phyloP scores from a whole-genome alignment of 2,888 invertebrate species.

The Parascotia fuliginaria region DNA sequence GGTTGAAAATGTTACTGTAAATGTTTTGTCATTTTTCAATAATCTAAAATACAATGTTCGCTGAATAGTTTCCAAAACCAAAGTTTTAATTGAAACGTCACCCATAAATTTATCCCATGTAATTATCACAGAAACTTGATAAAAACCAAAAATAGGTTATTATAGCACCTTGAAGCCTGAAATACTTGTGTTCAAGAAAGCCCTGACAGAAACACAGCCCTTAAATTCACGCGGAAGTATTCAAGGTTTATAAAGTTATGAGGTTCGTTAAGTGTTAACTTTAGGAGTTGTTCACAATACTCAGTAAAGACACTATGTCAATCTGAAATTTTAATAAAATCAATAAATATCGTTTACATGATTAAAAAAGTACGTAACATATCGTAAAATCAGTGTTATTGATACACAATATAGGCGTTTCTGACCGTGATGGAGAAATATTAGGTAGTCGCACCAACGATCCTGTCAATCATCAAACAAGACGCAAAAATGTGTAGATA shows the following conservation, averaged over 20 bases:
- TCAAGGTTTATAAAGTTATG: conserved; percentile 36
- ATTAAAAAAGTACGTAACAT: too few relatives aligned
- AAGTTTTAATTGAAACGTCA: not conserved
- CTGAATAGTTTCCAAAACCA: too few relatives aligned
- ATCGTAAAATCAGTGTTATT: too few relatives aligned
- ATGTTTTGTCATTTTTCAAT: too few relatives aligned
- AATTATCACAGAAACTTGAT: conserved; percentile 10
- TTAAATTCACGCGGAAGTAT: conserved; percentile 34
- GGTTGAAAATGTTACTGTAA: too few relatives aligned
- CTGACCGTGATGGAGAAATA: too few relatives aligned
- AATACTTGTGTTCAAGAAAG: conserved; percentile 19
- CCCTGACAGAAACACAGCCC: conserved; percentile 34
- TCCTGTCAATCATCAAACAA: too few relatives aligned
- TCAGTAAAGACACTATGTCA: not conserved
- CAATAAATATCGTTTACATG: too few relatives aligned
- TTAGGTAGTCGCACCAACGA: too few relatives aligned
- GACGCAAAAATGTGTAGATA: too few relatives aligned
- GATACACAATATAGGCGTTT: too few relatives aligned
- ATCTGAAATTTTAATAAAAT: not conserved
- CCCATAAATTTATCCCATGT: conserved; percentile 1
- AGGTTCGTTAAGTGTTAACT: conserved; percentile 28
- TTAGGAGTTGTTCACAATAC: conserved; percentile 19
- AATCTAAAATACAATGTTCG: too few relatives aligned
- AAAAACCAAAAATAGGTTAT: conserved; percentile 27
- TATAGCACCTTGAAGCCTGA: conserved; percentile 27